These are phyloP conservation scores for Leptinotarsa defecta DNA, from an alignment of 1,140 invertebrate species.

Conservation along the genomic window DNA sequence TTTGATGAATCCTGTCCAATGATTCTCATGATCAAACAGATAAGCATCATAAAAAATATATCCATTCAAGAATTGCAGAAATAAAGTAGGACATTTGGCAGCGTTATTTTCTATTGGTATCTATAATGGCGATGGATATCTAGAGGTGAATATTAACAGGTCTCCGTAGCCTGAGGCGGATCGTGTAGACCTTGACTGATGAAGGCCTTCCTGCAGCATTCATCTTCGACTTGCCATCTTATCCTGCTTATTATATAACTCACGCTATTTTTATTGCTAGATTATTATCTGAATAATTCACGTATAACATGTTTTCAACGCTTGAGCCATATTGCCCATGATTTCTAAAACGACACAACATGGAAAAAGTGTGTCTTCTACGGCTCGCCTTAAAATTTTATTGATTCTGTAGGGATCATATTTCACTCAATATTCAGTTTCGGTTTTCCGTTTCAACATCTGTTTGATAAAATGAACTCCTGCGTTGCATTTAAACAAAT, in stretches of 20 bases:
- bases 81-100: conserved; percentile 28
- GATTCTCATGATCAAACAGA: neutral
- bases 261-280: conserved; percentile 29
- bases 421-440: too few relatives aligned
- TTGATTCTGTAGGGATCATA: too few relatives aligned
- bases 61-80: conserved; percentile 20
- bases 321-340: neutral
- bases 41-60: neutral
- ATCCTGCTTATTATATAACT: conserved; percentile 32
- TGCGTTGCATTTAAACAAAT: too few relatives aligned
- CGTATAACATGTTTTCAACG: conserved; percentile 17
- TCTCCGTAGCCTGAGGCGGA: conserved; percentile 25
- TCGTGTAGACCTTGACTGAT: conserved; percentile 39
- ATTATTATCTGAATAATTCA: conserved; percentile 26
- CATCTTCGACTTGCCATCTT: conserved; percentile 37
- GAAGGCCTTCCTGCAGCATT: conserved; percentile 40
- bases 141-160: conserved; percentile 33
- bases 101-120: conserved; percentile 37
- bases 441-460: too few relatives aligned
- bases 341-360: neutral
- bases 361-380: neutral
- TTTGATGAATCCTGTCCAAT: too few relatives aligned
- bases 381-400: neutral
- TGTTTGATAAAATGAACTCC: too few relatives aligned
- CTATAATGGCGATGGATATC: conserved; percentile 36